Evolutionary conservation across 2,797 vertebrate species (phyloP), one percentile per base, ranked within the genome.

Genomic region (Micromesistius poutassou): DNA sequence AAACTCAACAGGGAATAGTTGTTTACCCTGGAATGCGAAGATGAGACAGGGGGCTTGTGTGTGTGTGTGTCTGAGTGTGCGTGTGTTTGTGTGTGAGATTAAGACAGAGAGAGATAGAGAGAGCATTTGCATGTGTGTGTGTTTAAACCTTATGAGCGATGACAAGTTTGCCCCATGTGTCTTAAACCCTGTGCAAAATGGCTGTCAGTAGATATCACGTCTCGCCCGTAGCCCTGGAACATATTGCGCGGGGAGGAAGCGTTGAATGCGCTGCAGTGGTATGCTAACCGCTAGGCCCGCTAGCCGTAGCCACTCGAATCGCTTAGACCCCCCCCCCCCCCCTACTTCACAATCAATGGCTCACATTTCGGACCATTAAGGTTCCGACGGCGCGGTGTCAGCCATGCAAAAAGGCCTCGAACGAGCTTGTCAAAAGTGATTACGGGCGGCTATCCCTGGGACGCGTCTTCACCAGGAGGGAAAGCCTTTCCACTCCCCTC

Each of bases 141-240:
- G 74, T 84, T 80, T 74, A 77, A 71, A 80, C 74, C 74, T 76
- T 31, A 79, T 79, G 76, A 83, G 74, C 76, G 77, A 82, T 89
- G 86, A 89, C 89, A 87, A 79, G 78, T 87, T 79, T 85, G 77
- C 50, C 84, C 84, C 81, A 79, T 80, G 79, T 85, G 83, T 36
- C 77, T 80, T 74, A 75, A 80, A 84, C 77, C 75, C 81, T 55
- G 50, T 80, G 81, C 85, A 89, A 83, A 80, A 83, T 74, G 16
- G 73, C 82, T 87, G 87, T 87, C 83, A 86, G 77, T 79, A 81
- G 50, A 85, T 71, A 80, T 87, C 85, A 83, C 77, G 25, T 42
- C 50, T 55, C 16, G 50, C 50, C 46, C 19, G 19, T 55, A 22
- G 16, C 50, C 50, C 16, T 55, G 50, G 50, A 55, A 55, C 50